Evolutionary conservation across 2,113 vertebrate species (phyloP), one percentile per base, ranked within the genome.

Genomic region (Chaenocephalus aceratus): DNA sequence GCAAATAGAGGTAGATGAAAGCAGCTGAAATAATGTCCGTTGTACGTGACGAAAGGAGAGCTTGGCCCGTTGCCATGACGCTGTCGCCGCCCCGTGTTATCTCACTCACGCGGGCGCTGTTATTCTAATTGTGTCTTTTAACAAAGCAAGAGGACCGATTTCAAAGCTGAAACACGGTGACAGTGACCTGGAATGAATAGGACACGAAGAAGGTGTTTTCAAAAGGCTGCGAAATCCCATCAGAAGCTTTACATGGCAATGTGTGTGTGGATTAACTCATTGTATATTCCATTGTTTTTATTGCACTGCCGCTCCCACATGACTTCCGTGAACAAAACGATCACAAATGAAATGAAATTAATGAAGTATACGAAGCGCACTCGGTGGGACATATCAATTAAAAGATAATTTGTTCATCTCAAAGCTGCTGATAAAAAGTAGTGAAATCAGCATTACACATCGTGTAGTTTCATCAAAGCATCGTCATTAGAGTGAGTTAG

Each of bases 1-100:
- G 80, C 62, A 84, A 84, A 92, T 73, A 70, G 21, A 58, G 56
- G 63, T 48, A 77, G 80, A 90, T 88, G 86, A 90, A 91, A 90
- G 75, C 71, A 45, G 78, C 83, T 78, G 87, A 83, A 90, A 85
- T 87, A 80, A 91, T 89, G 86, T 78, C 59, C n/a, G 30, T 83
- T 88, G 86, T n/a, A 87, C 82, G 82, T 72, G 86, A 88, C 62
- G 70, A 91, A 86, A 84, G 77, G 69, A 56, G 75, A 73, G 78
- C 71, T 16, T 54, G 56, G 84, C 80, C 84, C 82, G 82, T 73
- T 80, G 86, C 82, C 86, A 75, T 48, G 12, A 77, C 48, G 66
- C 75, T 75, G 84, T 73, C 26, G 56, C 77, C 78, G 62, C 88
- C 77, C 51, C 45, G 4, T 78, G 76, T 91, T 91, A 91, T 91